Conservation (phyloP, 37 sponge, comb jelly and placozoan species). For the Eunapius fragilis region DNA sequence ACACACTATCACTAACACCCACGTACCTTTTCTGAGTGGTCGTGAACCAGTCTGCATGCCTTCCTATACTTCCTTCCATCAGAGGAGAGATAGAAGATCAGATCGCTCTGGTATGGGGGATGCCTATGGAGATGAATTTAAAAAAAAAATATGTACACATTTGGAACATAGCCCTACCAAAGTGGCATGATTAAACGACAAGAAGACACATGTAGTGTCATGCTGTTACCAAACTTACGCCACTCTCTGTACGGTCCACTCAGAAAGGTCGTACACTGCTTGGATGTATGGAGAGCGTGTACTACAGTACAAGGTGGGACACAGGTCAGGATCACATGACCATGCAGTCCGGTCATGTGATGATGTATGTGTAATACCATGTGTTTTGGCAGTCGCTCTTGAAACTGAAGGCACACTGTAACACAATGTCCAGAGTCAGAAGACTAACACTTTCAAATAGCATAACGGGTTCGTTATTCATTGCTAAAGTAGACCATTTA, state of each 20-base stretch:
- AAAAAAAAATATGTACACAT: too few relatives aligned
- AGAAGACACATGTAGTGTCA: too few relatives aligned
- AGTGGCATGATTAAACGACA: too few relatives aligned
- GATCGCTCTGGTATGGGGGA: background rate
- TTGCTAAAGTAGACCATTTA: conserved; percentile 17
- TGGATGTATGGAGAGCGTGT: conserved; percentile 1
- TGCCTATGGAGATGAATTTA: background rate
- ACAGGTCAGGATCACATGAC: background rate
- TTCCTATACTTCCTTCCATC: background rate
- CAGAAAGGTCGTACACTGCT: background rate
- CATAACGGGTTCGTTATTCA: conserved; percentile 28
- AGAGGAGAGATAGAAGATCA: background rate
- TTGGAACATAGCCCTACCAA: too few relatives aligned
- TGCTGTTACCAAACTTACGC: background rate
- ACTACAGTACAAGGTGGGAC: background rate
- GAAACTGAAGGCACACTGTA: conserved; percentile 57
- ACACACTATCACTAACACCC: background rate
- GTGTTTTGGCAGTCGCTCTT: conserved; percentile 40
- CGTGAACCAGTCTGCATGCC: conserved; percentile 1
- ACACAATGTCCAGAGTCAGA: conserved; percentile 41
- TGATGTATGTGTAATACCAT: too few relatives aligned
- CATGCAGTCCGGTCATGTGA: too few relatives aligned
- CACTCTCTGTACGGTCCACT: background rate
- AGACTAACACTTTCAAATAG: conserved; percentile 20
- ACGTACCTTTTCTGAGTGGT: background rate